phyloP scores from a whole-genome alignment of 2,113 vertebrate species.

The Mugil cephalus region DNA sequence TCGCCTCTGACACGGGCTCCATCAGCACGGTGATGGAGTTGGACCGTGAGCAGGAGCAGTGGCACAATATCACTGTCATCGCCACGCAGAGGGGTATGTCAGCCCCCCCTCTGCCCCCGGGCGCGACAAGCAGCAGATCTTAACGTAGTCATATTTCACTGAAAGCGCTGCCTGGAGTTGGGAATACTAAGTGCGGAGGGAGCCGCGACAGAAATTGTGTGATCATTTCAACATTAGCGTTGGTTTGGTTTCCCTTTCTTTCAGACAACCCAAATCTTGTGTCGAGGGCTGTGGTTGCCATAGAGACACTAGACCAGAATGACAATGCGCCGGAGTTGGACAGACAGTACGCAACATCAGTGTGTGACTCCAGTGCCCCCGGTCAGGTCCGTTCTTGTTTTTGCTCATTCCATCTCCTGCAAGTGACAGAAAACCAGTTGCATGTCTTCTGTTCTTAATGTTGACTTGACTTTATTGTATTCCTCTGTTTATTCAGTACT shows the following conservation, averaged over 20 bases:
- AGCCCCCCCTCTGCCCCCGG: constrained; percentile 12
- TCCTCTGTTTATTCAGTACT: not conserved
- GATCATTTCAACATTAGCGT: constrained; percentile 43
- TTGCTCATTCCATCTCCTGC: not conserved
- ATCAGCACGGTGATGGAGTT: constrained; percentile 87
- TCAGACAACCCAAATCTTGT: constrained; percentile 90
- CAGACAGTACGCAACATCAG: constrained; percentile 86
- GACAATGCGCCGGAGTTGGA: constrained; percentile 92
- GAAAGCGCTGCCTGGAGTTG: constrained; percentile 9
- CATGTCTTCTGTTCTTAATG: not conserved
- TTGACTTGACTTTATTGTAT: not conserved
- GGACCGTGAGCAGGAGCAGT: constrained; percentile 88
- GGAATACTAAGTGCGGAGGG: constrained; percentile 28
- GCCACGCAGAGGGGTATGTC: constrained; percentile 90
- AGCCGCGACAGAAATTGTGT: constrained; percentile 31
- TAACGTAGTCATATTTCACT: constrained; percentile 50
- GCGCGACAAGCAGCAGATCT: constrained; percentile 28
- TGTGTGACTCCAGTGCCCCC: constrained; percentile 88
- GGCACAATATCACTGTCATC: constrained; percentile 91
- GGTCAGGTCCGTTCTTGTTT: constrained; percentile 84
- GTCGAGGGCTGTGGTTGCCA: constrained; percentile 87
- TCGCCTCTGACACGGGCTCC: constrained; percentile 88
- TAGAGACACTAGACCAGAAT: constrained; percentile 92
- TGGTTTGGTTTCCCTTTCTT: constrained; percentile 32
- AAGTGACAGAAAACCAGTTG: not conserved